Percentiles rank a stretch among this genome's conserved stretches.
phyloP scores from a whole-genome alignment of 2,888 invertebrate genomes.

The Beris morrisii region DNA sequence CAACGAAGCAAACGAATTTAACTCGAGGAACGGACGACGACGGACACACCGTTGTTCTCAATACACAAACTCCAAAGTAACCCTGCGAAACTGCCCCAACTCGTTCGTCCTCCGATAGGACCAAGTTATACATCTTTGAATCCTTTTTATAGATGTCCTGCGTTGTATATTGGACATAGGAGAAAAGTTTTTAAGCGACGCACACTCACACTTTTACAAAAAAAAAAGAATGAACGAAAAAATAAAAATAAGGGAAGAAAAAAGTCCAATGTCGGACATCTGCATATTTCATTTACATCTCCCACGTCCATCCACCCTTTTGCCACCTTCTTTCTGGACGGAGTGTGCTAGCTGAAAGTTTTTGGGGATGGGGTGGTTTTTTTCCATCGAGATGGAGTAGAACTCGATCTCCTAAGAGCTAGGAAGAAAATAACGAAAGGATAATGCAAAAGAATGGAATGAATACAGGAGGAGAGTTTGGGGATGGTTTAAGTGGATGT shows the following conservation, averaged over 20 bases:
- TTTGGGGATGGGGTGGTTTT: slow-evolving; percentile 36
- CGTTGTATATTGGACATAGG: slow-evolving; percentile 19
- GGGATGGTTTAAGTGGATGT: slow-evolving; percentile 20
- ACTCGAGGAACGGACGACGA: too few relatives aligned
- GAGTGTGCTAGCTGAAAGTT: slow-evolving; percentile 11
- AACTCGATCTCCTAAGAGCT: neutral
- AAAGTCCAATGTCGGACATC: slow-evolving; percentile 38
- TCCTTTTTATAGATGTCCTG: slow-evolving; percentile 28
- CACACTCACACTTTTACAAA: slow-evolving; percentile 11
- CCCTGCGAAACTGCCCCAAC: too few relatives aligned
- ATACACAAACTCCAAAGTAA: too few relatives aligned
- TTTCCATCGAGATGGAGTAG: neutral
- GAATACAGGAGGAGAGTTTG: too few relatives aligned
- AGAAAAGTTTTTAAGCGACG: slow-evolving; percentile 17
- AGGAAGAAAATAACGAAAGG: slow-evolving; percentile 31
- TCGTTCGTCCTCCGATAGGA: too few relatives aligned
- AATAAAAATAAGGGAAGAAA: slow-evolving; percentile 4
- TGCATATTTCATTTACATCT: slow-evolving; percentile 45
- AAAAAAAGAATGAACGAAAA: slow-evolving; percentile 12
- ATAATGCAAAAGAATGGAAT: slow-evolving; percentile 19
- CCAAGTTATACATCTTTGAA: slow-evolving; percentile 11
- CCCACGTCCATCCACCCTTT: slow-evolving; percentile 37
- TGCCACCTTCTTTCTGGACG: neutral
- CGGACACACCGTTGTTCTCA: too few relatives aligned
- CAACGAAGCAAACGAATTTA: too few relatives aligned